phyloP scores from a whole-genome alignment of 2,113 vertebrate genomes.

The Sander vitreus region DNA sequence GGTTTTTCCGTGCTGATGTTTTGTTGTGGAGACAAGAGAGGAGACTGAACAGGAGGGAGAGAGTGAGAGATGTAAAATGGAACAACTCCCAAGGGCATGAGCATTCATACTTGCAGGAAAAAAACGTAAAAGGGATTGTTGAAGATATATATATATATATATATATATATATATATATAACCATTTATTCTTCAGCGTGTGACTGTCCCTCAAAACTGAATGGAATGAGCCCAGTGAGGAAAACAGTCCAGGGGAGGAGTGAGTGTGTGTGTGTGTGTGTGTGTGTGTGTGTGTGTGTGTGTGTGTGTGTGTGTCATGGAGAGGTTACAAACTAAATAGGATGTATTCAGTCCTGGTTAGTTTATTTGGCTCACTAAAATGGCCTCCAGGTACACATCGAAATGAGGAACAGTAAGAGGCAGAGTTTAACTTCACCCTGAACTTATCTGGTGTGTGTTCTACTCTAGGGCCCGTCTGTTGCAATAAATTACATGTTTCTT shows the following conservation, averaged over 20 bases:
- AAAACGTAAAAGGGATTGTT: constrained; percentile 61
- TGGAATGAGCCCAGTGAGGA: constrained; percentile 25
- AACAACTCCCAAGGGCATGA: constrained; percentile 72
- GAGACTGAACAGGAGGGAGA: constrained; percentile 27
- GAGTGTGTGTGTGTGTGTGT: constrained; percentile 6
- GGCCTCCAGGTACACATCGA: constrained; percentile 13
- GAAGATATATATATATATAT: constrained; percentile 69
- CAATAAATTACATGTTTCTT: neutral
- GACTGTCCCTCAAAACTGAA: constrained; percentile 26
- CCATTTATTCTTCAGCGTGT: constrained; percentile 16
- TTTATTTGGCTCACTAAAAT: constrained; percentile 36
- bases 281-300: neutral
- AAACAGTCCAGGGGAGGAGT: neutral
- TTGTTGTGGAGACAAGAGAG: constrained; percentile 34
- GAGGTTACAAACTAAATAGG: constrained; percentile 22
- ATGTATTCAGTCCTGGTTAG: constrained; percentile 25
- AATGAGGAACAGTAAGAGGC: constrained; percentile 31
- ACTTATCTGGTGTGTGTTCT: constrained; percentile 8
- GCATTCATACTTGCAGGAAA: constrained; percentile 65
- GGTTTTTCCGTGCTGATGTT: constrained; percentile 22
- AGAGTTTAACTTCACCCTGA: constrained; percentile 3
- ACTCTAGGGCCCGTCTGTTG: neutral
- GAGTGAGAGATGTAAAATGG: constrained; percentile 69
- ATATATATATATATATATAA: constrained; percentile 68
- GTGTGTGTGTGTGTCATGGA: neutral